A percentile compares a stretch with the other conserved stretches of the same genome.
phyloP scores from a whole-genome alignment of 37 sponge, comb jelly and placozoan genomes.

The Lycopodina hypogea region DNA sequence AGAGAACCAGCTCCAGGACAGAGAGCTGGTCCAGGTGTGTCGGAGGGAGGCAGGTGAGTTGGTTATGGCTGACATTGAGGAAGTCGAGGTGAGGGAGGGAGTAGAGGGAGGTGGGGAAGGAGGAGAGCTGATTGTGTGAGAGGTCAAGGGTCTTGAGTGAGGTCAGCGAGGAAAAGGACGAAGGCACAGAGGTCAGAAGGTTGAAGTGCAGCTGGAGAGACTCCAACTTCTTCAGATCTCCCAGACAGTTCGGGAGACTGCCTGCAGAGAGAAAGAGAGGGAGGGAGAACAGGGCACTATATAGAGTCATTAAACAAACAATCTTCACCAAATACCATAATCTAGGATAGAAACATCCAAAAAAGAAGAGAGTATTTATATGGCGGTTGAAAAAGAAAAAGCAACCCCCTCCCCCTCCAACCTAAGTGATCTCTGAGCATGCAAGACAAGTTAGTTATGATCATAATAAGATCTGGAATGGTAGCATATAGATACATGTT shows the following conservation, averaged over 20 bases:
- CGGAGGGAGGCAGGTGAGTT: constrained; percentile 42
- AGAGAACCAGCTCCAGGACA: constrained; percentile 76
- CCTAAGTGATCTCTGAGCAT: too few relatives aligned
- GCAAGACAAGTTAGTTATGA: too few relatives aligned
- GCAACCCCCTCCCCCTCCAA: too few relatives aligned
- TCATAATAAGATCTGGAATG: too few relatives aligned
- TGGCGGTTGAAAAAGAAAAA: too few relatives aligned
- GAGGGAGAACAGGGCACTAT: too few relatives aligned
- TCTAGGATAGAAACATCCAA: too few relatives aligned
- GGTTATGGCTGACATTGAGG: constrained; percentile 63
- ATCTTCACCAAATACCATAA: background rate
- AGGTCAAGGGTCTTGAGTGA: constrained; percentile 59
- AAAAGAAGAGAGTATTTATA: too few relatives aligned
- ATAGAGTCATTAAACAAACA: background rate
- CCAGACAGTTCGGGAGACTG: constrained; percentile 49
- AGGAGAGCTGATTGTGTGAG: constrained; percentile 43
- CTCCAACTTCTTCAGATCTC: constrained; percentile 64
- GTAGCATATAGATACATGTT: too few relatives aligned
- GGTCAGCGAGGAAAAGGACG: constrained; percentile 29
- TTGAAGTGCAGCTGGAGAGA: constrained; percentile 51
- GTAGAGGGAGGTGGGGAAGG: constrained; percentile 56
- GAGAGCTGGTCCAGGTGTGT: constrained; percentile 32
- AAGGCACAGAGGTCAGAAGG: constrained; percentile 47
- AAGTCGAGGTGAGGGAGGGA: constrained; percentile 55
- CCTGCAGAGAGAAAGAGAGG: constrained; percentile 27